Evolutionary conservation across 2,888 invertebrate genomes (phyloP), one percentile per base, ranked within the genome.

Genomic region (Strigamia transsilvanica): DNA sequence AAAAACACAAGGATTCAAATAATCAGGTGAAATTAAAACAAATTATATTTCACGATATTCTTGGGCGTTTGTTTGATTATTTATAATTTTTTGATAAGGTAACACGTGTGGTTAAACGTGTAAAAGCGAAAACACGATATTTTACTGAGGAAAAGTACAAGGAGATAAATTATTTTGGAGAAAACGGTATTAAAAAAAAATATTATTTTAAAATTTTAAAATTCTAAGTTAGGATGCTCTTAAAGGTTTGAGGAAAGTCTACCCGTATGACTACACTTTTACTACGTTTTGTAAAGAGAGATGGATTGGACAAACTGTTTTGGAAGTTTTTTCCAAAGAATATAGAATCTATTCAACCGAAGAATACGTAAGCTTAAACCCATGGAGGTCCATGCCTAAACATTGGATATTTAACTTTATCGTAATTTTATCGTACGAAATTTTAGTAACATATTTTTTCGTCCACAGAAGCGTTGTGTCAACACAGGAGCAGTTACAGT

Each of bases 261-360:
- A 96, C 88, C 98, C 98, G 0, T 98, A 98, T 90, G 95, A 96
- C 89, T 98, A 96, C 90, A 96, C 96, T 83, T 98, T 97, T 89
- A 95, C 96, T 84, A 96, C 97, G 51, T 97, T 96, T 90, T 96
- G 96, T 84, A 98, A 98, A 90, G 96, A 97, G 10, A 91, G 98
- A 86, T 98, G 98, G 98, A 95, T 97, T 3, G 97, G 97, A 5
- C 95, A 95, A 88, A 93, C 93, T 87, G 94, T 98, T 85, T 90
- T 96, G 85, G 97, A 98, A 87, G 95, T 98, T 27, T 97, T 97
- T 89, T 93, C 94, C 10, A 90, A 94, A 82, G 98, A 98, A 89
- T 98, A 98, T 88, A 91, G 96, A 66, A 95, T 96, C n/a, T 95
- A 96, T 88, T 95, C 96, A 0, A 94, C 94, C 0, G 95, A 96